phyloP scores from a whole-genome alignment of 2,888 invertebrate genomes.

The Dasysyrphus tricinctus region DNA sequence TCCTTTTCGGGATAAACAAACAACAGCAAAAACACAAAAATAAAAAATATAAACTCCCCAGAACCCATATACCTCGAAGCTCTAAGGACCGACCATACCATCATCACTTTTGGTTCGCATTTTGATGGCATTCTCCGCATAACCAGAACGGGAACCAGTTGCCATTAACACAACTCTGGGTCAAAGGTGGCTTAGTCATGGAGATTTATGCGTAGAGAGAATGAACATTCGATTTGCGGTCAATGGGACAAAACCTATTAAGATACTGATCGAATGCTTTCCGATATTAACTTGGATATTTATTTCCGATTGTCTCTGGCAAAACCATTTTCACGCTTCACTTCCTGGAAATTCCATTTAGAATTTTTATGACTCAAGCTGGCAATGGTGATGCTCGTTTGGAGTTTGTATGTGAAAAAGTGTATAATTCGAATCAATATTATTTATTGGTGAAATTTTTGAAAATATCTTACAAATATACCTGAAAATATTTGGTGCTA shows the following conservation, averaged over 20 bases:
- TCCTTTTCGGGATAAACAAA: slow-evolving; percentile 5
- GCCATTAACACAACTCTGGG: slow-evolving; percentile 59
- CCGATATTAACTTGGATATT: slow-evolving; percentile 73
- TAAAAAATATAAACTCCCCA: not conserved
- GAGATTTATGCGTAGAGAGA: slow-evolving; percentile 69
- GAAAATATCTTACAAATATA: not conserved
- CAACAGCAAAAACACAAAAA: not conserved
- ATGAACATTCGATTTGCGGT: slow-evolving; percentile 74
- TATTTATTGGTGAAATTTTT: not conserved
- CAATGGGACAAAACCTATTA: slow-evolving; percentile 76
- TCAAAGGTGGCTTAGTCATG: slow-evolving; percentile 72
- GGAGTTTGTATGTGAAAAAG: not conserved
- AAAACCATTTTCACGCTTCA: slow-evolving; percentile 73
- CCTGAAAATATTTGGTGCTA: not conserved
- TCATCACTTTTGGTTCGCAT: slow-evolving; percentile 30
- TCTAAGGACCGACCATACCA: slow-evolving; percentile 1
- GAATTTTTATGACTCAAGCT: slow-evolving; percentile 39
- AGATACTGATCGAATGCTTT: slow-evolving; percentile 75
- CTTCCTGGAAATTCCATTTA: slow-evolving; percentile 68
- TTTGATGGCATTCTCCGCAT: slow-evolving; percentile 37
- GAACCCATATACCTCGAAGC: not conserved
- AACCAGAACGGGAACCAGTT: slow-evolving; percentile 33
- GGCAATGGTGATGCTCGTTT: not conserved
- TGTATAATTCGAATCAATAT: not conserved
- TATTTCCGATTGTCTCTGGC: slow-evolving; percentile 68